Evolutionary conservation across 2,113 vertebrate genomes (phyloP).

Genomic region (Brienomyrus brachyistius): DNA sequence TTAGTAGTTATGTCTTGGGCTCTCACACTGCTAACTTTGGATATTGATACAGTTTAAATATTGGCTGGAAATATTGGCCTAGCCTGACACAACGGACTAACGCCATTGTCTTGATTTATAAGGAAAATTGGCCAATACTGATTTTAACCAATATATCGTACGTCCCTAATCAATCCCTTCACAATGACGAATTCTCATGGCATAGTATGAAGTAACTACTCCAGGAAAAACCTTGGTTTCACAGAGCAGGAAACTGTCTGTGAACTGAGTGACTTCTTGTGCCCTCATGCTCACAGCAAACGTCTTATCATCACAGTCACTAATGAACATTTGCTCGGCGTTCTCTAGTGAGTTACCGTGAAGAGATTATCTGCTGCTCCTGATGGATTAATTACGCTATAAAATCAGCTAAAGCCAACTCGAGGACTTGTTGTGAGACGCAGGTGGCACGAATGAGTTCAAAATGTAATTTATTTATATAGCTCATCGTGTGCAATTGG

Average conservation of each 20-base stretch:
- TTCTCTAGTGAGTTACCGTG: neutral
- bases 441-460: neutral
- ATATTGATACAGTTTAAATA: neutral
- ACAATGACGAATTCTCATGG: neutral
- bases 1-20: neutral
- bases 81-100: neutral
- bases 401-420: neutral
- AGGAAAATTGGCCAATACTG: neutral
- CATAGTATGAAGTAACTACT: neutral
- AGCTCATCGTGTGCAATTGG: neutral
- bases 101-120: neutral
- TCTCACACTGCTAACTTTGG: neutral
- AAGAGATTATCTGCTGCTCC: neutral
- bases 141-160: neutral
- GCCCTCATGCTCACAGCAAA: neutral
- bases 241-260: neutral
- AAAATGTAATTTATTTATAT: neutral
- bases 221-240: neutral
- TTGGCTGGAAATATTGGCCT: neutral
- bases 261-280: neutral
- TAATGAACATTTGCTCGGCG: neutral
- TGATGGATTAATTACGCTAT: neutral
- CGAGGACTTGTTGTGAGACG: neutral
- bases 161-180: neutral
- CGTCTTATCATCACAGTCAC: neutral